These are phyloP conservation scores for Caenorhabditis doughertyi DNA, from an alignment of 2,888 invertebrate species.

Conservation along the genomic window DNA sequence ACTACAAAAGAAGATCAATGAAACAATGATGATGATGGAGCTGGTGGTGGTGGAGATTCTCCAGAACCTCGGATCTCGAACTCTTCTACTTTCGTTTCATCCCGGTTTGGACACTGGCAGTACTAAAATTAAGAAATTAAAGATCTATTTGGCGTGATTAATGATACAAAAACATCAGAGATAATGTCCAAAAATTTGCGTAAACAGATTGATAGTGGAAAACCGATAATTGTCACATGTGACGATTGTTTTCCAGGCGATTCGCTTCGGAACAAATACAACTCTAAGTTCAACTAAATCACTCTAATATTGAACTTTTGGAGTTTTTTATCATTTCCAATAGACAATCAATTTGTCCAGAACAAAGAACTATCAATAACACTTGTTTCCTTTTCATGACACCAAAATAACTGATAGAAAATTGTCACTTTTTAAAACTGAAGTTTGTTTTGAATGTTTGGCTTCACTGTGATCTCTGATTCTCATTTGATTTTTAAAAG, in stretches of 20 bases:
- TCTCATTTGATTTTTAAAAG: neutral
- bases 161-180: neutral
- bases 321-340: neutral
- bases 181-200: constrained; percentile 17
- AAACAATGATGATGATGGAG: neutral
- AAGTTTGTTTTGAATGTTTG: neutral
- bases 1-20: constrained; percentile 22
- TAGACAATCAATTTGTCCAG: neutral
- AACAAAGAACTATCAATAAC: neutral
- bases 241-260: constrained; percentile 15
- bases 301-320: neutral
- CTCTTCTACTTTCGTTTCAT: constrained; percentile 31
- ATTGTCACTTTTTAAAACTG: neutral
- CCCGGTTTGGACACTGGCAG: constrained; percentile 62
- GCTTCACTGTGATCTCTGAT: neutral
- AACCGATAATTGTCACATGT: constrained; percentile 4
- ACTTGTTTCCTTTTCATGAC: neutral
- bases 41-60: constrained; percentile 4
- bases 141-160: neutral
- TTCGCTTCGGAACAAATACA: neutral
- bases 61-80: constrained; percentile 26
- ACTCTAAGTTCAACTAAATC: neutral
- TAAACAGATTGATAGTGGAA: constrained; percentile 16
- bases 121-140: constrained; percentile 52
- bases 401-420: neutral